Conservation (phyloP, 2,797 vertebrate species). For the Eulemur rubriventer region DNA sequence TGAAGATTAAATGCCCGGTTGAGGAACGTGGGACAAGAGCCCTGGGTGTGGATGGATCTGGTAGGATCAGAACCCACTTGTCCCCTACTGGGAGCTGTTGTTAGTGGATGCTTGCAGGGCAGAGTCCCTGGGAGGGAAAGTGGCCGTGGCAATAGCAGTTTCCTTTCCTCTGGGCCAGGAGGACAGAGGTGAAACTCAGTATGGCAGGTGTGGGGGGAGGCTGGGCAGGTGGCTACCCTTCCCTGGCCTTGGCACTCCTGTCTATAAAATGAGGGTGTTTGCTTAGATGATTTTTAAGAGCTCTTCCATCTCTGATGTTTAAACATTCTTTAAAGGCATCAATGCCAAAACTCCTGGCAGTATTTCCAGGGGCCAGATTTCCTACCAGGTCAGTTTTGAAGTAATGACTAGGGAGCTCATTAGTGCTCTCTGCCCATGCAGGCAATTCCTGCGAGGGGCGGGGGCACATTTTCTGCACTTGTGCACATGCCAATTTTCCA, state of each 20-base stretch:
- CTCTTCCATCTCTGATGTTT: background rate
- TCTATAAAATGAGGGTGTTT: background rate
- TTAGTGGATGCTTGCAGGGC: background rate
- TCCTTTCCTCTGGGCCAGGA: background rate
- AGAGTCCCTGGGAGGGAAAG: background rate
- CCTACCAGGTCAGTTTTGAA: conserved; percentile 76
- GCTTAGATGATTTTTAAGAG: conserved; percentile 9
- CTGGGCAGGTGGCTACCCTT: background rate
- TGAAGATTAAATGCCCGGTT: background rate
- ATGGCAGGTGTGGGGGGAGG: background rate
- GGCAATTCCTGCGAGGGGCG: background rate
- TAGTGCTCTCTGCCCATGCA: conserved; percentile 69
- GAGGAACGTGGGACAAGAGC: background rate
- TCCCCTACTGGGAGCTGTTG: no score
- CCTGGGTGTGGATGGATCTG: no score
- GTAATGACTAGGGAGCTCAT: conserved; percentile 77
- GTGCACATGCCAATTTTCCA: conserved; percentile 57
- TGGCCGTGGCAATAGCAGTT: background rate
- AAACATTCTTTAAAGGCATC: conserved; percentile 55
- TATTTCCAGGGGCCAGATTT: conserved; percentile 73
- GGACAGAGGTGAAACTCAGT: no score
- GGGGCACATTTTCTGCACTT: background rate
- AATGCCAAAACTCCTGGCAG: conserved; percentile 68
- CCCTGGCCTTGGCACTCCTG: background rate
- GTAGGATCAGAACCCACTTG: background rate